phyloP scores from a whole-genome alignment of 2,797 vertebrate genomes.

The Steatocranus sp. region DNA sequence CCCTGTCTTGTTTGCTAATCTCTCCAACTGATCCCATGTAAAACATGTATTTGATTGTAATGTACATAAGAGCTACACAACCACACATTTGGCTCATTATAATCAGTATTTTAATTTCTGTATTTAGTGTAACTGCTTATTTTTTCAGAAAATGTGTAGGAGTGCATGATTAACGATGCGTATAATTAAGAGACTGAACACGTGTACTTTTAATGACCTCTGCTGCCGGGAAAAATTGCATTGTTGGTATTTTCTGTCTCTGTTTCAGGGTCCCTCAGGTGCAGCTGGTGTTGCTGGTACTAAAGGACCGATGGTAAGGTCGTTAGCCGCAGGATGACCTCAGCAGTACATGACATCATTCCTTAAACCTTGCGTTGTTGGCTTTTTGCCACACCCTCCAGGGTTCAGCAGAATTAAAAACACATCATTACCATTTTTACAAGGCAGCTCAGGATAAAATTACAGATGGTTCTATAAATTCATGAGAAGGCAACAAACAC shows the following conservation, averaged over 20 bases:
- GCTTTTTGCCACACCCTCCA: neutral
- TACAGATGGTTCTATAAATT: conserved; percentile 26
- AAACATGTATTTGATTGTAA: neutral
- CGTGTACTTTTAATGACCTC: neutral
- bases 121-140: neutral
- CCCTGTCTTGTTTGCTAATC: neutral
- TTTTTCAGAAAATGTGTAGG: neutral
- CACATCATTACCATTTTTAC: conserved; percentile 29
- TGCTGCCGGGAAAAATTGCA: neutral
- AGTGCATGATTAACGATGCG: neutral
- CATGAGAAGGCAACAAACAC: conserved; percentile 1
- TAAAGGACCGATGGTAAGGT: conserved; percentile 76
- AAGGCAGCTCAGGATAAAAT: conserved; percentile 2
- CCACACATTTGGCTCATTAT: neutral
- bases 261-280: conserved; percentile 77
- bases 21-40: neutral
- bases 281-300: conserved; percentile 65
- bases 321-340: neutral
- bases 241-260: conserved; percentile 6
- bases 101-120: neutral
- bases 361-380: neutral
- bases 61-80: neutral
- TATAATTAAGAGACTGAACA: neutral
- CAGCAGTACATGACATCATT: conserved; percentile 7
- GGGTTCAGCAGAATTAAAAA: conserved; percentile 27